These are phyloP conservation scores for Drosophila rhopaloa DNA, from an alignment of 1,140 invertebrate genomes.

Conservation along the genomic window DNA sequence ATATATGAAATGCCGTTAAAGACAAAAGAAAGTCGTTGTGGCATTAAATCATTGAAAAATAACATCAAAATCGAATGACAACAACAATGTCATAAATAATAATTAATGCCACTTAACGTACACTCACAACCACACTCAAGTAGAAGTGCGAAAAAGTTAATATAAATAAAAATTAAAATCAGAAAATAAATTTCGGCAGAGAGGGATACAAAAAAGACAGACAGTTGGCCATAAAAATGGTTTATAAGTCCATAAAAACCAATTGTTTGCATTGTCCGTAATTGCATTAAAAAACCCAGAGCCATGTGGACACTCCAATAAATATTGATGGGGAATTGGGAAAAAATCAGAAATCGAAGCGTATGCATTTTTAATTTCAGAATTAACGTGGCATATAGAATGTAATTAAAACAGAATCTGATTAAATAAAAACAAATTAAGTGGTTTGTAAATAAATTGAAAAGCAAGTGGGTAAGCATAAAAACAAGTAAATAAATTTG, in stretches of 20 bases:
- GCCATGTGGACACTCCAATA: slow-evolving; percentile 43
- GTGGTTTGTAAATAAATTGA: slow-evolving; percentile 84
- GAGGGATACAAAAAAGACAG: slow-evolving; percentile 30
- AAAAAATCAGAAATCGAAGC: slow-evolving; percentile 38
- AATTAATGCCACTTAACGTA: slow-evolving; percentile 64
- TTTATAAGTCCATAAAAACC: slow-evolving; percentile 59
- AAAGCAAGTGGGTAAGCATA: slow-evolving; percentile 37
- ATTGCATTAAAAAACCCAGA: slow-evolving; percentile 72
- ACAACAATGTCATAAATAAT: slow-evolving; percentile 72
- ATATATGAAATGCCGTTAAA: slow-evolving; percentile 19
- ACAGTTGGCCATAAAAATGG: slow-evolving; percentile 57
- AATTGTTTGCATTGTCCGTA: slow-evolving; percentile 69
- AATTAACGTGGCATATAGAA: slow-evolving; percentile 68
- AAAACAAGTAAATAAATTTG: slow-evolving; percentile 51
- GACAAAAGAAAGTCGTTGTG: slow-evolving; percentile 45
- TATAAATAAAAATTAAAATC: slow-evolving; percentile 47
- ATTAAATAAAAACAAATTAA: slow-evolving; percentile 84
- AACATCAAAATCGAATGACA: slow-evolving; percentile 58
- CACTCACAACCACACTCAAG: slow-evolving; percentile 19
- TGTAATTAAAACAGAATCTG: slow-evolving; percentile 83
- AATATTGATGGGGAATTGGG: slow-evolving; percentile 44
- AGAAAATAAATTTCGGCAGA: slow-evolving; percentile 28
- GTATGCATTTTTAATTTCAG: slow-evolving; percentile 73
- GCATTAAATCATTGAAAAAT: slow-evolving; percentile 61
- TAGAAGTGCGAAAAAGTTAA: slow-evolving; percentile 24